Percentiles rank a stretch among this genome's conserved stretches.
phyloP scores from a whole-genome alignment of 2,113 vertebrate genomes.

The Ciconia stormi region DNA sequence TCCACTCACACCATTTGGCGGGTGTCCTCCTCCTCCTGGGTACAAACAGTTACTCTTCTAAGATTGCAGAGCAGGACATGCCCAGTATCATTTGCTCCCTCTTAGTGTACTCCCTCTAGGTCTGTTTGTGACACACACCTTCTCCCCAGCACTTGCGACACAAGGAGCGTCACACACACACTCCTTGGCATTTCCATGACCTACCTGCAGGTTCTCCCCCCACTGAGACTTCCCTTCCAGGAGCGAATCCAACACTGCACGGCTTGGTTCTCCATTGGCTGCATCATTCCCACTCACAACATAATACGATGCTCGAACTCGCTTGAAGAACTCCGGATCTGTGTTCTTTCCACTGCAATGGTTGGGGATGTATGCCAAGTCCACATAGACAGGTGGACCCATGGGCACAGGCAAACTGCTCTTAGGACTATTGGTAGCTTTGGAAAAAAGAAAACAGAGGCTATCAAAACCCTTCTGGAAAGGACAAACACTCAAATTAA shows the following conservation, averaged over 20 bases:
- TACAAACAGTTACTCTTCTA: not conserved
- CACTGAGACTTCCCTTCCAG: conserved; percentile 97
- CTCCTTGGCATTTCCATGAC: not conserved
- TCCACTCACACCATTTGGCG: not conserved
- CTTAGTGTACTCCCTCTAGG: not conserved
- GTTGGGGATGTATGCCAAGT: conserved; percentile 97
- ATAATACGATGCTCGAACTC: conserved; percentile 91
- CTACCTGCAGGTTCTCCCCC: conserved; percentile 96
- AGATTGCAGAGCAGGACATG: not conserved
- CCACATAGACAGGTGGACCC: conserved; percentile 90
- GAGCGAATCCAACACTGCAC: conserved; percentile 88
- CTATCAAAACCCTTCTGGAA: not conserved
- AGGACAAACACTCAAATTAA: not conserved
- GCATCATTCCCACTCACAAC: conserved; percentile 96
- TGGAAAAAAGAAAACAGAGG: not conserved
- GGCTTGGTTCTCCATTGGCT: conserved; percentile 87
- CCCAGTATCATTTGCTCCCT: not conserved
- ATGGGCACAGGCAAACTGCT: conserved; percentile 44
- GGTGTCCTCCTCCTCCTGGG: not conserved
- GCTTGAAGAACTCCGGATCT: conserved; percentile 94
- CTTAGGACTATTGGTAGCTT: conserved; percentile 63
- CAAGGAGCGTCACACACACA: not conserved
- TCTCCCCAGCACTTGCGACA: not conserved
- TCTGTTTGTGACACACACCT: not conserved
- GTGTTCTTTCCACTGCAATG: conserved; percentile 97